phyloP scores from a whole-genome alignment of 2,888 invertebrate genomes.

The Tinea semifulvella region DNA sequence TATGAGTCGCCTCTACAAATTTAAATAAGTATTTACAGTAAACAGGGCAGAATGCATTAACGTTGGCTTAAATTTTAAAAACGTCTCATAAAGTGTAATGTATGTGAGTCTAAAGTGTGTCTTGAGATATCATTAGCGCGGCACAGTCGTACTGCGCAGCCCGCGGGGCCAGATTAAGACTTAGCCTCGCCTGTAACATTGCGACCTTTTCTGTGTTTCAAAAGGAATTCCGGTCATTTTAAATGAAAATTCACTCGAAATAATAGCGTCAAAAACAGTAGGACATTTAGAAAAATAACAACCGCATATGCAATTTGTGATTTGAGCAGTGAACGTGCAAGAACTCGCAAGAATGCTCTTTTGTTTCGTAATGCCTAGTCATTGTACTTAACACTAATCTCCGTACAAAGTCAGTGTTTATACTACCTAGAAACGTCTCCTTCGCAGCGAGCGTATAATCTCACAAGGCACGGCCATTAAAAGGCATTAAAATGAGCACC shows the following conservation, averaged over 20 bases:
- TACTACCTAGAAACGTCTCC: slow-evolving; percentile 53
- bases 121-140: slow-evolving; percentile 63
- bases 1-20: slow-evolving; percentile 49
- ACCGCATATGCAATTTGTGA: slow-evolving; percentile 10
- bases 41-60: slow-evolving; percentile 58
- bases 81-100: slow-evolving; percentile 63
- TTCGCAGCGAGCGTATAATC: slow-evolving; percentile 36
- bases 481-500: slow-evolving; percentile 35
- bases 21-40: slow-evolving; percentile 63
- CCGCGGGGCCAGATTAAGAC: slow-evolving; percentile 52
- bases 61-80: slow-evolving; percentile 64
- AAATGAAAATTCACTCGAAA: slow-evolving; percentile 25
- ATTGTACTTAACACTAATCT: slow-evolving; percentile 47
- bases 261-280: neutral
- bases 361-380: slow-evolving; percentile 12
- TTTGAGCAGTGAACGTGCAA: neutral
- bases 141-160: slow-evolving; percentile 28
- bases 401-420: slow-evolving; percentile 48
- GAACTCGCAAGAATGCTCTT: slow-evolving; percentile 1
- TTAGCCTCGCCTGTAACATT: slow-evolving; percentile 35
- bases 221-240: slow-evolving; percentile 31
- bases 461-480: slow-evolving; percentile 42
- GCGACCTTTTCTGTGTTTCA: slow-evolving; percentile 30
- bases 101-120: slow-evolving; percentile 59
- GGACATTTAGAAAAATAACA: slow-evolving; percentile 12